These are phyloP conservation scores for Emmelina monodactyla DNA, from an alignment of 2,888 invertebrate genomes.

Conservation along the genomic window DNA sequence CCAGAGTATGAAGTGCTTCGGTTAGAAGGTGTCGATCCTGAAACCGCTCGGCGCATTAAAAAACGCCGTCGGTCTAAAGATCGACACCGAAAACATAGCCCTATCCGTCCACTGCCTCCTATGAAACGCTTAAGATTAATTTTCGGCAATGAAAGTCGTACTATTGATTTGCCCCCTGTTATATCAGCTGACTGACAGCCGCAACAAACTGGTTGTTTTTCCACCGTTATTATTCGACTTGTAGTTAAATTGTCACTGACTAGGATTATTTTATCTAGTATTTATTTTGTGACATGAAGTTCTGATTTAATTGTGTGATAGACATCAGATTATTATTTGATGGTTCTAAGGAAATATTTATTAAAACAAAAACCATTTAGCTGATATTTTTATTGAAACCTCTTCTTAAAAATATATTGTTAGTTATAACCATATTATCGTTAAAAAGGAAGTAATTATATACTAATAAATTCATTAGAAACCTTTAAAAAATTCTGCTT, in stretches of 20 bases:
- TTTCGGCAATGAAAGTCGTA: conserved; percentile 88
- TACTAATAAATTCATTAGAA: no score
- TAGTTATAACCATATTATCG: no score
- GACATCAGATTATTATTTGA: conserved; percentile 41
- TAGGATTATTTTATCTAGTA: conserved; percentile 56
- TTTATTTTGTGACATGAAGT: conserved; percentile 53
- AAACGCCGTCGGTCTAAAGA: conserved; percentile 61
- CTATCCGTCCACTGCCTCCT: conserved; percentile 70
- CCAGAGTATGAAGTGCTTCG: conserved; percentile 87
- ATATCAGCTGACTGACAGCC: conserved; percentile 67
- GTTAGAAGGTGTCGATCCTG: conserved; percentile 76
- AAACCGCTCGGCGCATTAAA: conserved; percentile 62
- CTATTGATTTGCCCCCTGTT: conserved; percentile 86
- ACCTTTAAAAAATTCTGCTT: no score
- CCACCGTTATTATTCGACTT: conserved; percentile 62
- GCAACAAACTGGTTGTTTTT: conserved; percentile 46
- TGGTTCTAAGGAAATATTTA: conserved; percentile 46
- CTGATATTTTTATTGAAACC: conserved; percentile 30
- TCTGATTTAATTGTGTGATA: conserved; percentile 49
- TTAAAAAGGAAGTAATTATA: no score
- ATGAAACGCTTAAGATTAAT: conserved; percentile 87
- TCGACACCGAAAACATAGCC: conserved; percentile 58
- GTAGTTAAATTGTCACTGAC: conserved; percentile 62
- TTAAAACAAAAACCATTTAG: conserved; percentile 28
- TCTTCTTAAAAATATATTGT: no score